Base-by-base conservation (phyloP, 2,797 vertebrate species). In the Chanos chanos region DNA sequence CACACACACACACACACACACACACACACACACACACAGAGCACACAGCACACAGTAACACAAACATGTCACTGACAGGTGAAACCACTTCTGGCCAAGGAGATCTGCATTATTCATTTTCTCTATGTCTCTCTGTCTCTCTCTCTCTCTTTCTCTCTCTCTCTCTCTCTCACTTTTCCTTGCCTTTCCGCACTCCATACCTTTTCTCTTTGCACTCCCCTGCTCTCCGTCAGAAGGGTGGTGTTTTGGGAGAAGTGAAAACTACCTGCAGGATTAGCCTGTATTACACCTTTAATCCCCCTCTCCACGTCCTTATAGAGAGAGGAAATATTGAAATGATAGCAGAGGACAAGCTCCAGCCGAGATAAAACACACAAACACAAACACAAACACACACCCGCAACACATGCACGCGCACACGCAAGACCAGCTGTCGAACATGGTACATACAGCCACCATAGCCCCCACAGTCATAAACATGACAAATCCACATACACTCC, bases 211-310 rank as follows among this genome's bases (percentile, higher is more conserved):
- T 56, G 10, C 31, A 61, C 57, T 53, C 22, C 50, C 50, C 18
- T 70, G 39, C 24, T 77, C 54, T 59, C 15, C 45, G 59, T 66
- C 18, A 72, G 60, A 80, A 65, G 71, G 80, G 68, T 80, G 79
- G 74, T 79, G 69, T 74, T 74, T 68, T 66, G 68, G 77, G 49
- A 65, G 61, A 72, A 76, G 65, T 72, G 74, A 75, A 84, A 78
- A 86, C 82, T 87, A 87, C 84, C 84, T 86, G 77, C 74, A 80
- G 83, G 87, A 88, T 90, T 88, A 89, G 85, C 83, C 83, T 75
- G 83, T 77, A 89, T 89, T 88, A 89, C 86, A 86, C 70, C 72
- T 81, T 66, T 87, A 89, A 89, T 89, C 86, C 82, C 61, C 64
- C 71, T 77, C 66, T 71, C 64, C 65, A 61, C 82, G 68, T 78